A percentile compares a stretch with the other conserved stretches of the same genome.
These are phyloP conservation scores for Nycticryphes semicollaris DNA, from an alignment of 2,113 vertebrate species.

Conservation along the genomic window DNA sequence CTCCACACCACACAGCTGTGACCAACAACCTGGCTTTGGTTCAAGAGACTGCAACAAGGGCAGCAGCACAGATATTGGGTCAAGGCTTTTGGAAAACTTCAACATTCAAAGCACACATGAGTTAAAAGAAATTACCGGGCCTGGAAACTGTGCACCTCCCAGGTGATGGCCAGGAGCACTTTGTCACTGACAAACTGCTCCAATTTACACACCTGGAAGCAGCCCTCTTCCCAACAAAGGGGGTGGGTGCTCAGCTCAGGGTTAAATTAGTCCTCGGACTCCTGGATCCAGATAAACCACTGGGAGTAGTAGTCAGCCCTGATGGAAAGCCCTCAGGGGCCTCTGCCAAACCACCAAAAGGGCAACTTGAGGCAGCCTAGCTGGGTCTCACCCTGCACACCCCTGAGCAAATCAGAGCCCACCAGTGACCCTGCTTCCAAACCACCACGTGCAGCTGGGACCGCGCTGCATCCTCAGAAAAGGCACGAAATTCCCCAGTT, in stretches of 20 bases:
- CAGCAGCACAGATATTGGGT: not conserved
- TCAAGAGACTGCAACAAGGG: not conserved
- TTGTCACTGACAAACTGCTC: not conserved
- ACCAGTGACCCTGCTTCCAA: not conserved
- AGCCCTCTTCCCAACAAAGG: rapidly evolving
- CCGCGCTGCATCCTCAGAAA: rapidly evolving
- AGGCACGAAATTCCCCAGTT: too few relatives aligned
- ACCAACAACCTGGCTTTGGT: not conserved
- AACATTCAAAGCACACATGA: rapidly evolving
- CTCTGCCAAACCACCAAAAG: not conserved
- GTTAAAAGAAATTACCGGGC: not conserved
- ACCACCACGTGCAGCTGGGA: rapidly evolving
- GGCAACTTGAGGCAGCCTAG: rapidly evolving
- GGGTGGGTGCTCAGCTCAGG: not conserved
- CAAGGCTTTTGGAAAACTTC: not conserved
- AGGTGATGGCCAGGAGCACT: not conserved
- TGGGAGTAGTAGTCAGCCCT: rapidly evolving
- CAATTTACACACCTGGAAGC: not conserved
- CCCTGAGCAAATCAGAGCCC: not conserved
- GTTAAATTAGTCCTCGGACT: not conserved
- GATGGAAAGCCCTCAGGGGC: not conserved
- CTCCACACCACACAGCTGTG: not conserved
- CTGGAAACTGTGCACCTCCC: not conserved
- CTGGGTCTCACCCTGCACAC: not conserved
- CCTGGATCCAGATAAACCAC: not conserved